Evolutionary conservation across 2,888 invertebrate species (phyloP).

Genomic region (Drosophila quinaria): DNA sequence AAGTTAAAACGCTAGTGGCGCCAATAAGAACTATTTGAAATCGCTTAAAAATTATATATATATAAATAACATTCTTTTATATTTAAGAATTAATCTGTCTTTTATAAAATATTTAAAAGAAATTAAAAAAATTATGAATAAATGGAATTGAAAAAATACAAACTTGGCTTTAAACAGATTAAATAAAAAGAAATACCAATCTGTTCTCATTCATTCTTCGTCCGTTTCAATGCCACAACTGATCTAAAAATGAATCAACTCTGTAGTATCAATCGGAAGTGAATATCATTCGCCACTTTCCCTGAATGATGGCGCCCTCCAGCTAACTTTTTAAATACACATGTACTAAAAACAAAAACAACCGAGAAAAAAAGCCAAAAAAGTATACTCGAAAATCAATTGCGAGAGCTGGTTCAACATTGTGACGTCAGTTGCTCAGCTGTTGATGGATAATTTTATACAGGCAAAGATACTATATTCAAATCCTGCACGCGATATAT

Average conservation of each 20-base stretch:
- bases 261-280: constrained; percentile 5
- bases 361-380: background rate
- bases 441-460: constrained; percentile 54
- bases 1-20: background rate
- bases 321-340: background rate
- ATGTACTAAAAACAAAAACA: background rate
- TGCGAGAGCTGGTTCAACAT: constrained; percentile 10
- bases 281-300: constrained; percentile 25
- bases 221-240: background rate
- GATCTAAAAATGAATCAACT: background rate
- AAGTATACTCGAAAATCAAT: constrained; percentile 21
- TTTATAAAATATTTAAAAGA: background rate
- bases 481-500: constrained; percentile 43
- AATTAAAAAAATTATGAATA: background rate
- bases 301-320: background rate
- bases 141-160: too few relatives aligned
- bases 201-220: background rate
- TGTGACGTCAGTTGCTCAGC: constrained; percentile 61
- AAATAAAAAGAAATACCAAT: background rate
- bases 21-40: background rate
- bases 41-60: too few relatives aligned
- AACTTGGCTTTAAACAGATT: background rate
- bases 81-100: background rate
- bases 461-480: background rate
- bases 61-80: background rate